Conservation (phyloP, 1,140 invertebrate genomes). For the Triops cancriformis region DNA sequence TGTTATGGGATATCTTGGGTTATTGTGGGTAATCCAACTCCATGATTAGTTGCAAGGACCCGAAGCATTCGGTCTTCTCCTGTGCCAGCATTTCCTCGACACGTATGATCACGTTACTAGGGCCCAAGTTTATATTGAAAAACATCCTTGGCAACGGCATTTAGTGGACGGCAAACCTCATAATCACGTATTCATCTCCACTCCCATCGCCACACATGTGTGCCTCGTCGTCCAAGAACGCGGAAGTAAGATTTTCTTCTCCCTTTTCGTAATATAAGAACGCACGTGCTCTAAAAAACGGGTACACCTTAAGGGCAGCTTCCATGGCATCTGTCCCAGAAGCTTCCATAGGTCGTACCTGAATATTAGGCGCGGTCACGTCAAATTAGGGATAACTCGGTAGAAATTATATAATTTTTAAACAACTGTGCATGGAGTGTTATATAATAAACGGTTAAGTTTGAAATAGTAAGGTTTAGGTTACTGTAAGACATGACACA, state of each 20-base stretch:
- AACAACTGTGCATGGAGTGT: too few species aligned
- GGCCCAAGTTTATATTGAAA: conserved; percentile 55
- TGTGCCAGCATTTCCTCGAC: conserved; percentile 60
- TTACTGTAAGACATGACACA: too few species aligned
- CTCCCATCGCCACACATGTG: conserved; percentile 51
- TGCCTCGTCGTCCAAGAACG: conserved; percentile 53
- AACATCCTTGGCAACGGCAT: conserved; percentile 64
- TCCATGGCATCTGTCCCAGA: too few species aligned
- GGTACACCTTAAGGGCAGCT: too few species aligned
- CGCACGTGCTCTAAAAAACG: too few species aligned
- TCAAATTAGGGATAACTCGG: too few species aligned
- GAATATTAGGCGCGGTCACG: too few species aligned
- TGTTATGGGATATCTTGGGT: conserved; percentile 17
- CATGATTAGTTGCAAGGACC: conserved; percentile 49
- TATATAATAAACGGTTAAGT: too few species aligned
- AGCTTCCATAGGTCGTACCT: too few species aligned
- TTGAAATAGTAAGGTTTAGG: too few species aligned
- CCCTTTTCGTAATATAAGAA: too few species aligned
- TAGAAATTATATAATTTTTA: too few species aligned
- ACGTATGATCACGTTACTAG: conserved; percentile 60
- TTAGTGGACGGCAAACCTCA: conserved; percentile 48
- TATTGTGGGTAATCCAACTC: neutral
- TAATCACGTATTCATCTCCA: conserved; percentile 63
- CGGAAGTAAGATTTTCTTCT: conserved; percentile 44
- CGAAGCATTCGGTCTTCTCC: conserved; percentile 59